These are phyloP conservation scores for Drosophila rubida DNA, from an alignment of 2,888 invertebrate species.

Conservation along the genomic window DNA sequence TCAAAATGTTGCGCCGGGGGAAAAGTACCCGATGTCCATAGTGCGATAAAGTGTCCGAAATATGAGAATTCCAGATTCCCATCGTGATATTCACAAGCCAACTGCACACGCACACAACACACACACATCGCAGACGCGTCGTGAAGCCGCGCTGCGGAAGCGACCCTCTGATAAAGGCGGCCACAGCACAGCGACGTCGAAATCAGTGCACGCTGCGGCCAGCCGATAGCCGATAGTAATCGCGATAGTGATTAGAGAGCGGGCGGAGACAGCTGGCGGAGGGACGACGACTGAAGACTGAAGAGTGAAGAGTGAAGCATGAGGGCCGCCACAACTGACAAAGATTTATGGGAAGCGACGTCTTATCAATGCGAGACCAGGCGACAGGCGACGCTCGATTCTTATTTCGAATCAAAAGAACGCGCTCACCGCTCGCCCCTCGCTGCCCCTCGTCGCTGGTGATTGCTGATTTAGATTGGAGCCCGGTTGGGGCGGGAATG, in stretches of 20 bases:
- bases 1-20: conserved; percentile 41
- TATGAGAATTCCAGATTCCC: conserved; percentile 60
- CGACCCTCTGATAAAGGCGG: conserved; percentile 39
- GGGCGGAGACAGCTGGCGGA: too few relatives aligned
- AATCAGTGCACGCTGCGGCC: conserved; percentile 39
- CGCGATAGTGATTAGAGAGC: conserved; percentile 42
- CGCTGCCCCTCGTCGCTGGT: conserved; percentile 5
- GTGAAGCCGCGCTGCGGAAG: conserved; percentile 33
- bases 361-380: conserved; percentile 47
- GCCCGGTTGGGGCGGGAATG: conserved; percentile 34
- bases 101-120: conserved; percentile 9
- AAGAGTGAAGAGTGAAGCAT: background rate
- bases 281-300: too few relatives aligned
- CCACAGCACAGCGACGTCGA: conserved; percentile 9
- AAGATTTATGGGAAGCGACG: conserved; percentile 66
- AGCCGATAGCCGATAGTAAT: conserved; percentile 52
- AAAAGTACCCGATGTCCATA: conserved; percentile 57
- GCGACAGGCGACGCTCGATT: conserved; percentile 46
- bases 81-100: conserved; percentile 46
- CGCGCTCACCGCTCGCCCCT: background rate
- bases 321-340: conserved; percentile 50
- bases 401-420: conserved; percentile 48
- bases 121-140: background rate
- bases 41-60: conserved; percentile 56
- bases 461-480: conserved; percentile 59